Base-by-base conservation (phyloP, 1,140 invertebrate species). In the Alviniconcha marisindica region DNA sequence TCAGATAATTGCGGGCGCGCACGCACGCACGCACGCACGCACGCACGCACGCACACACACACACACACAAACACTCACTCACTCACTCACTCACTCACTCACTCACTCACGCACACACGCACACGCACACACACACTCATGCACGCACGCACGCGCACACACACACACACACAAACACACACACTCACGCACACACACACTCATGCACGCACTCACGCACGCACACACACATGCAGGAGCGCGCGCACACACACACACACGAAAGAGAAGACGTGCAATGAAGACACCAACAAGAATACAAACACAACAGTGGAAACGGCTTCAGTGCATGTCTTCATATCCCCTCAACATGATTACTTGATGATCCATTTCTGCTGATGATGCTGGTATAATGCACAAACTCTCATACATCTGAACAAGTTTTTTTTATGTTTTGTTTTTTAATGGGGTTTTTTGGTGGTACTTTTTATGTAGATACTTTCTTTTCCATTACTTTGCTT, bases 121-220 rank as follows among this genome's bases (percentile, higher is more conserved):
- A 24, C 56, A 24, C 56, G 5, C 56, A 24, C 56, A 5, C 56
- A 24, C 56, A 24, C 56, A 24, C 56, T 10, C 56, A 24, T 24
- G 5, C 56, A 24, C 56, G 5, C 56, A n/a, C 56, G 24, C 56
- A 60, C 56, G n/a, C 56, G n/a, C 56, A 60, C 56, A 60, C 56
- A 60, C 56, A 60, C 56, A 60, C 56, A 60, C n/a, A 60, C 56
- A 60, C 56, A 60, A 10, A 60, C 56, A 60, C n/a, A 60, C n/a
- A 24, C 56, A 60, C 56, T 4, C 56, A 60, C 56, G 24, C n/a
- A 28, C 56, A 60, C n/a, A 60, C 56, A 28, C 56, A 60, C n/a
- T 12, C 56, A 24, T 24, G 24, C 18, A 60, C 15, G 24, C n/a
- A 60, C n/a, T 14, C 56, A 28, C 56, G 24, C 44, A 48, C 44